phyloP scores from a whole-genome alignment of 2,888 invertebrate species.

The Oasisia sp. region DNA sequence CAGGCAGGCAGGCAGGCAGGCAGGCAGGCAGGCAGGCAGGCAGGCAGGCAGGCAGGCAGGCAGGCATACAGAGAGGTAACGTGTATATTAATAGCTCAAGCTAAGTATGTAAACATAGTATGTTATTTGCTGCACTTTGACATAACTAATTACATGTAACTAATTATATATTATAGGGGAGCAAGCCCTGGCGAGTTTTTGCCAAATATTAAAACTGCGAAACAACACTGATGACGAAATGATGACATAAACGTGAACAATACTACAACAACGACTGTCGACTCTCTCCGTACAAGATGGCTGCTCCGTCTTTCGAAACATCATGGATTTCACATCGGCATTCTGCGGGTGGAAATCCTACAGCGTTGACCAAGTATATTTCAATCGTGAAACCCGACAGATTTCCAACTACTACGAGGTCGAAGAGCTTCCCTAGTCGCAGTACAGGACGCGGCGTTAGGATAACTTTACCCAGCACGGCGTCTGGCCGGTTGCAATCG shows the following conservation, averaged over 20 bases:
- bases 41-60: too few relatives aligned
- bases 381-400: neutral
- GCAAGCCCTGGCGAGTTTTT: neutral
- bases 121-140: too few relatives aligned
- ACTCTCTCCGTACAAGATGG: neutral
- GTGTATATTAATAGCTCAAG: too few relatives aligned
- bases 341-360: neutral
- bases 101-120: too few relatives aligned
- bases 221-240: neutral
- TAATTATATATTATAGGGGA: neutral
- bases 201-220: neutral
- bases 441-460: neutral
- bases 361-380: neutral
- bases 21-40: too few relatives aligned
- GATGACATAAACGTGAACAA: neutral
- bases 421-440: neutral
- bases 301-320: neutral
- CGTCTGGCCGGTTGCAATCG: neutral
- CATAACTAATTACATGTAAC: too few relatives aligned
- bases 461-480: neutral
- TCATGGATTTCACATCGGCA: neutral
- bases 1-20: too few relatives aligned
- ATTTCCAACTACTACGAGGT: neutral
- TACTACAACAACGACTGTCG: neutral
- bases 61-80: too few relatives aligned